phyloP scores from a whole-genome alignment of 2,888 invertebrate genomes.

The Athalia rosae region DNA sequence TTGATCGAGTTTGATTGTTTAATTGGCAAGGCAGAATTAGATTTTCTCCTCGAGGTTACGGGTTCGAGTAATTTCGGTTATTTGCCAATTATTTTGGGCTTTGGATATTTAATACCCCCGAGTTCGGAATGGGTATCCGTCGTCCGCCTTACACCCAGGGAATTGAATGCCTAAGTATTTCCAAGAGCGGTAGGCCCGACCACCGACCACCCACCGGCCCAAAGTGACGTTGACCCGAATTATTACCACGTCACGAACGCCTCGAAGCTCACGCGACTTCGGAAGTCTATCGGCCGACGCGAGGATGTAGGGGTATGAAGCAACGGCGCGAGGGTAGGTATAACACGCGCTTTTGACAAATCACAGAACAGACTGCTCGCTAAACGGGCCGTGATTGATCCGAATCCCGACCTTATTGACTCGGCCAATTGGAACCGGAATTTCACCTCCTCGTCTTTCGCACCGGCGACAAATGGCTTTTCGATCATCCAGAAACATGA shows the following conservation, averaged over 20 bases:
- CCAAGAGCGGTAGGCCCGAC: constrained; percentile 18
- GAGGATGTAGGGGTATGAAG: too few species aligned
- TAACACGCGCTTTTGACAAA: constrained; percentile 33
- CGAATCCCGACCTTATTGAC: constrained; percentile 32
- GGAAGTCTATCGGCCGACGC: background rate
- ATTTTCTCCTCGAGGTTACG: constrained; percentile 22
- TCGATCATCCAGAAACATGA: constrained; percentile 27
- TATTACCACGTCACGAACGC: constrained; percentile 31
- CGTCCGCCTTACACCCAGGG: constrained; percentile 35
- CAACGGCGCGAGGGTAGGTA: background rate
- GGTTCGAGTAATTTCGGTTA: constrained; percentile 37
- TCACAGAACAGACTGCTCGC: constrained; percentile 35
- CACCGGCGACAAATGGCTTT: constrained; percentile 31
- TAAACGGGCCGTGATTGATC: constrained; percentile 41
- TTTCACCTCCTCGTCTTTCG: constrained; percentile 20
- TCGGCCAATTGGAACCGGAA: constrained; percentile 28
- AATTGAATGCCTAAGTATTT: constrained; percentile 40
- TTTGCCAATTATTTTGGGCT: constrained; percentile 39
- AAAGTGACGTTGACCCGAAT: constrained; percentile 36
- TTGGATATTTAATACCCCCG: constrained; percentile 32
- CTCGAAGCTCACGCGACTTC: constrained; percentile 21
- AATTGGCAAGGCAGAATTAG: constrained; percentile 39
- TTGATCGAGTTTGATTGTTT: constrained; percentile 43
- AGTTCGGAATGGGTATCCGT: constrained; percentile 33
- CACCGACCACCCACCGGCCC: constrained; percentile 18